These are phyloP conservation scores for Omphaloscelis lunosa DNA, from an alignment of 2,888 invertebrate genomes.

Conservation along the genomic window DNA sequence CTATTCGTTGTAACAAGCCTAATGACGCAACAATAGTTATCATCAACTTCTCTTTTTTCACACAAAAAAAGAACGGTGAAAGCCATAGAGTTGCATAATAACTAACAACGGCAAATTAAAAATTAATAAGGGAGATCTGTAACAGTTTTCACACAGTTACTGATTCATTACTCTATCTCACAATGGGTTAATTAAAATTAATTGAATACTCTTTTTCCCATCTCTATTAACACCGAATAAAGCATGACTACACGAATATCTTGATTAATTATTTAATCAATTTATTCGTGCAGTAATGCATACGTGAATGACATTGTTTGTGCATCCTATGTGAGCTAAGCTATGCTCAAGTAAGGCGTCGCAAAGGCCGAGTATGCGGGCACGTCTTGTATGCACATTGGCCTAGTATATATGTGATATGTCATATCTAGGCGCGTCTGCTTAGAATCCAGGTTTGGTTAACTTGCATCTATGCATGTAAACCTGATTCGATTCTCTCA, in stretches of 20 bases:
- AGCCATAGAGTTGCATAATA: slow-evolving; percentile 67
- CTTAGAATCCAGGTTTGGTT: slow-evolving; percentile 24
- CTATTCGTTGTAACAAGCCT: slow-evolving; percentile 45
- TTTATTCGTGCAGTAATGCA: slow-evolving; percentile 16
- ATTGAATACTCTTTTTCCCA: slow-evolving; percentile 43
- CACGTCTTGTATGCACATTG: slow-evolving; percentile 20
- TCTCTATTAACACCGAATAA: slow-evolving; percentile 16
- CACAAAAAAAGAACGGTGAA: slow-evolving; percentile 64
- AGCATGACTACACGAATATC: too few relatives aligned
- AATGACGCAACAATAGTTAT: slow-evolving; percentile 66
- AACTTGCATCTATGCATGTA: neutral
- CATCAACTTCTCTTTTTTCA: slow-evolving; percentile 61
- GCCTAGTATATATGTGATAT: slow-evolving; percentile 39
- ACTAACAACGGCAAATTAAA: slow-evolving; percentile 57
- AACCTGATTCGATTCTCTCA: slow-evolving; percentile 1
- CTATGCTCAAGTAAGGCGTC: slow-evolving; percentile 10
- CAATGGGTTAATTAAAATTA: slow-evolving; percentile 60
- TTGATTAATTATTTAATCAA: too few relatives aligned
- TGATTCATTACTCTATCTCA: slow-evolving; percentile 34
- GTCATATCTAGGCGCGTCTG: slow-evolving; percentile 30
- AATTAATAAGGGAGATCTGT: slow-evolving; percentile 47
- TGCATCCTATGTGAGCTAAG: slow-evolving; percentile 21
- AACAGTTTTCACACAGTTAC: slow-evolving; percentile 60
- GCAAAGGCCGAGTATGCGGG: slow-evolving; percentile 51
- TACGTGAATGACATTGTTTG: slow-evolving; percentile 21